These are phyloP conservation scores for Theristicus caerulescens DNA, from an alignment of 2,113 vertebrate genomes.

Conservation along the genomic window DNA sequence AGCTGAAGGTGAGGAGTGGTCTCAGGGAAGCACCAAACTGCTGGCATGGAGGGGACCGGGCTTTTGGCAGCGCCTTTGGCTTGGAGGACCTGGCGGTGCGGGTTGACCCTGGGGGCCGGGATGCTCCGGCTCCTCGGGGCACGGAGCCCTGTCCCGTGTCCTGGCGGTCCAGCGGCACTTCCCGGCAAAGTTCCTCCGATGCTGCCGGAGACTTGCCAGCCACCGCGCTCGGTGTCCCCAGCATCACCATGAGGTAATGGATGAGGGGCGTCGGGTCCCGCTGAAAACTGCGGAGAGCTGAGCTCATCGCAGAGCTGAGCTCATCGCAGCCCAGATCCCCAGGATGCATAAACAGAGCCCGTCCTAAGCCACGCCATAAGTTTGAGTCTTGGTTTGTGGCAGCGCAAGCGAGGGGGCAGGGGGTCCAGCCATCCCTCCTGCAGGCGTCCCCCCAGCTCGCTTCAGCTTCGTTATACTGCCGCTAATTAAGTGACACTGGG, in stretches of 20 bases:
- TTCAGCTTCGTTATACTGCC: neutral
- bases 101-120: accelerated
- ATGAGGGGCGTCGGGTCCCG: neutral
- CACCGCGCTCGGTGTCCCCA: accelerated
- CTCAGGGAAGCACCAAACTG: neutral
- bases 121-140: neutral
- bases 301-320: neutral
- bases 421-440: neutral
- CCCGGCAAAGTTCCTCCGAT: neutral
- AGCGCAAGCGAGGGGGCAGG: neutral
- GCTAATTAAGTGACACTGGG: accelerated
- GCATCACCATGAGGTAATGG: accelerated
- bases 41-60: accelerated
- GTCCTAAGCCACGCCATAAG: neutral
- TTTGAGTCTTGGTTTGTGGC: neutral
- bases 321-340: neutral
- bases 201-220: neutral
- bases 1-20: neutral
- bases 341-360: neutral
- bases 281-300: neutral
- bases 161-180: accelerated
- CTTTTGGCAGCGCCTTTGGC: neutral
- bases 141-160: accelerated
- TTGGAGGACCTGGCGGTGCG: accelerated
- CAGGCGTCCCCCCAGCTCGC: neutral